Evolutionary conservation across 2,113 vertebrate species (phyloP).

Genomic region (Lates calcarifer): DNA sequence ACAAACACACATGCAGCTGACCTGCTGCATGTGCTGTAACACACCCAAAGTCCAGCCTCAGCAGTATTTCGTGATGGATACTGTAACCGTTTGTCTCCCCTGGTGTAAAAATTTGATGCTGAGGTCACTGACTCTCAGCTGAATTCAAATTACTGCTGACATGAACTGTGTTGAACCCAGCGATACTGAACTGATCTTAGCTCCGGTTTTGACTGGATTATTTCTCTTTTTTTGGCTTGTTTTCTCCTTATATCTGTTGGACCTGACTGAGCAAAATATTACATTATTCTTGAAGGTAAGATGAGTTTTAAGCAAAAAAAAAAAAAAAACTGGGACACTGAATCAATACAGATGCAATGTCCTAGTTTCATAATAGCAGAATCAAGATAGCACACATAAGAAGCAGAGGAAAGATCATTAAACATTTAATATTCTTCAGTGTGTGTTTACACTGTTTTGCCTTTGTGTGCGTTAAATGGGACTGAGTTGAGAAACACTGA

Average conservation of each 20-base stretch:
- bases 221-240: not conserved
- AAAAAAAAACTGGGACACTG: not conserved
- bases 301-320: not conserved
- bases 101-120: conserved; percentile 49
- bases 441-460: conserved; percentile 12
- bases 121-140: conserved; percentile 63
- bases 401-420: not conserved
- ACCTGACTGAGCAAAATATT: not conserved
- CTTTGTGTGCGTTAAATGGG: not conserved
- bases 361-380: not conserved
- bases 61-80: conserved; percentile 54
- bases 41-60: conserved; percentile 61
- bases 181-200: conserved; percentile 8
- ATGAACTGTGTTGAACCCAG: conserved; percentile 57
- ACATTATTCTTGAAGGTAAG: not conserved
- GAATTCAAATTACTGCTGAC: conserved; percentile 45
- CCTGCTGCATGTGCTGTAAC: conserved; percentile 25
- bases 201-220: not conserved
- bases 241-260: not conserved
- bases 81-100: conserved; percentile 65
- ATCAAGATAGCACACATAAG: not conserved
- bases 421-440: conserved; percentile 6
- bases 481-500: conserved; percentile 13
- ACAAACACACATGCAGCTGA: conserved; percentile 40
- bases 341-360: conserved; percentile 11